Evolutionary conservation across 2,888 invertebrate genomes (phyloP), one percentile per base, ranked within the genome.

Genomic region (Colletes collaris): DNA sequence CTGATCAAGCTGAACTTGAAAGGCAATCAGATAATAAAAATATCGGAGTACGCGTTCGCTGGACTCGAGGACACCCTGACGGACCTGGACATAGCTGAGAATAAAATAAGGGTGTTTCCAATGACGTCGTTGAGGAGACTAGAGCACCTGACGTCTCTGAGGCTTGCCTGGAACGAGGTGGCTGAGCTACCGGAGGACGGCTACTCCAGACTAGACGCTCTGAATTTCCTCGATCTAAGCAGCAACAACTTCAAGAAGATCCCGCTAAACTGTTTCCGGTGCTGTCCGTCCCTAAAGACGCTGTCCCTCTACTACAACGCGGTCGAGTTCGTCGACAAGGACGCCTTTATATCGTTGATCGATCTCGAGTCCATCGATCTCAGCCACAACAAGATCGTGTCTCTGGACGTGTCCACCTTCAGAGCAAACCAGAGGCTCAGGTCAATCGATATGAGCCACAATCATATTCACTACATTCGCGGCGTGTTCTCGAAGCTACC

Each of bases 61-160:
- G 96, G 97, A 0, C 94, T 97, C 71, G 97, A 97, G 91, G 94
- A 95, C 68, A 95, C 95, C 11, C 94, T 98, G 79, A 95, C 96
- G 71, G 97, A 98, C 93, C 95, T 99, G 82, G 97, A 97, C 93
- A 94, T 98, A 78, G 97, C 97, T 53, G 97, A 98, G 93, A 98
- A 98, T 93, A 97, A 96, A 91, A 94, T 98, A 52, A 95, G 96
- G 84, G 94, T 94, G 70, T 98, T 98, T 92, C 98, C 98, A 0
- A 96, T 98, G 94, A 94, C 96, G 82, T 96, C 98, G 6, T 93
- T 98, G 79, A 94, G 96, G 77, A 95, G 97, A 87, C 94, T 98
- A 84, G 96, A 96, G 76, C 94, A 94, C 88, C 94, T 97, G 86
- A 95, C 95, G 86, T 95, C 95, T 80, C 94, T 97, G 92, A 96